Base-by-base conservation (phyloP, 2,888 invertebrate genomes). In the Noctua janthina region DNA sequence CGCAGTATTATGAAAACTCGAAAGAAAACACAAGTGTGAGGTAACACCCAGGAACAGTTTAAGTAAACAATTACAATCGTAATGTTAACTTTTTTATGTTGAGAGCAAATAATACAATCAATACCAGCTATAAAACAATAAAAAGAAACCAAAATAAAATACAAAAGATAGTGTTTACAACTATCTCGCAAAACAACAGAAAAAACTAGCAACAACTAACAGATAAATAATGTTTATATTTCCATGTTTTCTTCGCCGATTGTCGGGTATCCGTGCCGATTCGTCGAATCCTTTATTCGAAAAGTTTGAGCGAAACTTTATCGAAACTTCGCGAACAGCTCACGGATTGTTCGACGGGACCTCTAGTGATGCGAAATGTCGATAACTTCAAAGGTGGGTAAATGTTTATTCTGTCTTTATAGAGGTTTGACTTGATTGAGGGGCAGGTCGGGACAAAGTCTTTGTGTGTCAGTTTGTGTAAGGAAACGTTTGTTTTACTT, bases 281-380 rank as follows among this genome's bases (percentile, higher is more conserved):
- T 82, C 77, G 70, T 29, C 74, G 74, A 89, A 90, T 87, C 88
- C 76, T 88, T 86, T 89, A 90, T 86, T 71, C 84, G 82, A 73
- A 87, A 89, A 89, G 72, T 88, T 88, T 76, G 35, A 49, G 17
- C 62, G 74, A 79, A 90, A 89, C 82, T 89, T 87, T 20, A 39
- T 1, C 13, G 20, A 80, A 83, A 83, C 79, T 88, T 88, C 51
- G 68, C 64, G 76, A 79, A 81, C 82, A 79, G 78, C 81, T 84
- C 81, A 69, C 39, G 77, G 82, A 86, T 87, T 82, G 81, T 81
- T 84, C 89, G 85, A 78, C 59, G 78, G 75, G 23, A 73, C n/a
- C 51, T 49, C 29, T 87, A 86, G 86, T 81, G 87, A 78, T 78
- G 86, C 75, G 87, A 76, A 66, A 64, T 78, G 75, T 85, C 87